phyloP scores from a whole-genome alignment of 1,140 invertebrate genomes.

The Drosophila sucinea region DNA sequence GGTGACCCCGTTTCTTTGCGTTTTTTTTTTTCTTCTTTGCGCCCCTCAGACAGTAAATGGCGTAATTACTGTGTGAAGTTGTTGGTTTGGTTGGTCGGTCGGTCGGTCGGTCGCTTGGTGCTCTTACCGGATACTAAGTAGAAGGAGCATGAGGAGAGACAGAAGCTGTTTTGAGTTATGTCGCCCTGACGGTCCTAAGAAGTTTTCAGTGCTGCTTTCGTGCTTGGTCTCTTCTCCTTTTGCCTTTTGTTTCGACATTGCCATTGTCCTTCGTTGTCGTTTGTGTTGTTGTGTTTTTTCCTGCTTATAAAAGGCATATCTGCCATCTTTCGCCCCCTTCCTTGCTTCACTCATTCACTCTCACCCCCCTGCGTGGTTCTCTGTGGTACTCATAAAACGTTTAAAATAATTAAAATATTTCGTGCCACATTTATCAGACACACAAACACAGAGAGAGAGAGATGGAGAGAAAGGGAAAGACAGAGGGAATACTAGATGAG shows the following conservation, averaged over 20 bases:
- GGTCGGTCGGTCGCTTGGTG: background rate
- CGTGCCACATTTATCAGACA: slow-evolving; percentile 80
- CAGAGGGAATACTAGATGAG: slow-evolving; percentile 13
- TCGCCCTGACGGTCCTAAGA: slow-evolving; percentile 47
- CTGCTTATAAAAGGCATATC: slow-evolving; percentile 53
- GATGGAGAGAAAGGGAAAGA: slow-evolving; percentile 15
- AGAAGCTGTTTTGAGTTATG: slow-evolving; percentile 74
- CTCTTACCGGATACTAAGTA: background rate
- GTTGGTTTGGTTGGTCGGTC: slow-evolving; percentile 31
- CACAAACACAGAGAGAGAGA: slow-evolving; percentile 21
- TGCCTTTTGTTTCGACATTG: slow-evolving; percentile 66
- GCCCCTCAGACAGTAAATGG: slow-evolving; percentile 67
- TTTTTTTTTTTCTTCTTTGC: background rate
- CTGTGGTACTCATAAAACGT: slow-evolving; percentile 76
- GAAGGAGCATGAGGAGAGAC: slow-evolving; percentile 5
- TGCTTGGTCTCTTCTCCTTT: slow-evolving; percentile 38
- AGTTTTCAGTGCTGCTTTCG: slow-evolving; percentile 20
- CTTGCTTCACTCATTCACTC: background rate
- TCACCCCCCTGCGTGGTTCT: slow-evolving; percentile 4
- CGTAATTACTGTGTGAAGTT: slow-evolving; percentile 79
- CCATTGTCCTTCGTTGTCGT: slow-evolving; percentile 60
- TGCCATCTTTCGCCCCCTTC: slow-evolving; percentile 33
- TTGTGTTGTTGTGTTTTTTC: slow-evolving; percentile 34
- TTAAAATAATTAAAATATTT: slow-evolving; percentile 83
- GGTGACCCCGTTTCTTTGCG: slow-evolving; percentile 64